Percentiles rank a stretch among this genome's conserved stretches.
Conservation (phyloP, 2,888 invertebrate species). For the Eupithecia subfuscata region DNA sequence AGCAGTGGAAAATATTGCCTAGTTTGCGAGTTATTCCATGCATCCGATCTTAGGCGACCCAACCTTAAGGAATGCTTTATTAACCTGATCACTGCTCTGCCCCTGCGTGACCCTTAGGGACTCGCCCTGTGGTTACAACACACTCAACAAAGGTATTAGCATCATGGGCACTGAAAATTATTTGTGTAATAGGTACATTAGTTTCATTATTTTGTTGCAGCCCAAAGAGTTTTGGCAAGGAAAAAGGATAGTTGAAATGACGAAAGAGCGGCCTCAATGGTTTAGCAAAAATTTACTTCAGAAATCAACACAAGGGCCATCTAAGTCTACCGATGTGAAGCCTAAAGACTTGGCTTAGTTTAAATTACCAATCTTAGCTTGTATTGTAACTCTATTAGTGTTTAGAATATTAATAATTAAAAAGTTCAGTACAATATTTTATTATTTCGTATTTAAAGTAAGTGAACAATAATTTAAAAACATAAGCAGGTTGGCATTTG, state of each 20-base stretch:
- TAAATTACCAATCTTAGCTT: neutral
- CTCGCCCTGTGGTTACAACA: neutral
- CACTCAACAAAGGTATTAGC: neutral
- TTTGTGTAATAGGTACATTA: neutral
- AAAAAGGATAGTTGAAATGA: conserved; percentile 93
- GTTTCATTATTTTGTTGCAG: conserved; percentile 57
- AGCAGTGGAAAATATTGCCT: no score
- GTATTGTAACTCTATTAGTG: neutral
- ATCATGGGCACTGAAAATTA: neutral
- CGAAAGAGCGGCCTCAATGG: conserved; percentile 93
- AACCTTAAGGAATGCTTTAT: no score
- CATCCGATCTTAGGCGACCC: no score
- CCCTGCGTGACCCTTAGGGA: neutral
- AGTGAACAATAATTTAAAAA: neutral
- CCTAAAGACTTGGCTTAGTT: conserved; percentile 88
- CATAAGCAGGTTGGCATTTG: neutral
- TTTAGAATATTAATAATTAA: neutral
- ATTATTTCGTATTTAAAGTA: neutral
- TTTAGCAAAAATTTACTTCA: conserved; percentile 93
- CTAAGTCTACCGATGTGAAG: conserved; percentile 89
- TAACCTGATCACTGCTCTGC: neutral
- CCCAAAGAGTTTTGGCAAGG: conserved; percentile 85
- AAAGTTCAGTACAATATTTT: neutral
- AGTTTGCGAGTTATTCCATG: no score
- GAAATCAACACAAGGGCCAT: conserved; percentile 88